Percentiles rank a stretch among this genome's conserved stretches.
phyloP scores from a whole-genome alignment of 1,140 invertebrate genomes.

The Panulirus ornatus region DNA sequence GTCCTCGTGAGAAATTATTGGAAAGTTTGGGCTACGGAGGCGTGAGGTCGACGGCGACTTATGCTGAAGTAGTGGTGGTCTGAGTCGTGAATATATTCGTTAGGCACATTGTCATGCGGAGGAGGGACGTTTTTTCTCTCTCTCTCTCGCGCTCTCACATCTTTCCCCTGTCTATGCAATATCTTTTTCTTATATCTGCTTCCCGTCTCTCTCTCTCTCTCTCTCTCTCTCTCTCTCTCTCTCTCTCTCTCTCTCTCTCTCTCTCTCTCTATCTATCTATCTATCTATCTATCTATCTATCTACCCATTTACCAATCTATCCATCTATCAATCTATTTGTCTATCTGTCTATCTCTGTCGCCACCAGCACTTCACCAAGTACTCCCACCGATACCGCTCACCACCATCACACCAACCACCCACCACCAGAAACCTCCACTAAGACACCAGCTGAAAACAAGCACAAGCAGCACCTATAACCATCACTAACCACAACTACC shows the following conservation, averaged over 20 bases:
- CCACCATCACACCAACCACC: not conserved
- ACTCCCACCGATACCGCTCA: too few species aligned
- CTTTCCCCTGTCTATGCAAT: not conserved
- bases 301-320: not conserved
- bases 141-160: not conserved
- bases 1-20: too few species aligned
- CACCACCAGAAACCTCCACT: not conserved
- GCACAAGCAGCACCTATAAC: too few species aligned
- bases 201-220: not conserved
- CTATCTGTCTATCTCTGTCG: not conserved
- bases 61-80: too few species aligned
- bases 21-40: too few species aligned
- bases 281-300: not conserved
- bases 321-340: not conserved
- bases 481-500: too few species aligned
- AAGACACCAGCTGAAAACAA: too few species aligned
- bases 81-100: too few species aligned
- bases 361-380: too few species aligned
- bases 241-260: not conserved
- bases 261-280: not conserved
- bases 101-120: too few species aligned
- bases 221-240: not conserved
- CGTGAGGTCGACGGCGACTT: too few species aligned
- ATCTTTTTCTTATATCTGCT: not conserved
- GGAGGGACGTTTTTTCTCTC: not conserved